phyloP scores from a whole-genome alignment of 2,113 vertebrate genomes.

The Prinia subflava region DNA sequence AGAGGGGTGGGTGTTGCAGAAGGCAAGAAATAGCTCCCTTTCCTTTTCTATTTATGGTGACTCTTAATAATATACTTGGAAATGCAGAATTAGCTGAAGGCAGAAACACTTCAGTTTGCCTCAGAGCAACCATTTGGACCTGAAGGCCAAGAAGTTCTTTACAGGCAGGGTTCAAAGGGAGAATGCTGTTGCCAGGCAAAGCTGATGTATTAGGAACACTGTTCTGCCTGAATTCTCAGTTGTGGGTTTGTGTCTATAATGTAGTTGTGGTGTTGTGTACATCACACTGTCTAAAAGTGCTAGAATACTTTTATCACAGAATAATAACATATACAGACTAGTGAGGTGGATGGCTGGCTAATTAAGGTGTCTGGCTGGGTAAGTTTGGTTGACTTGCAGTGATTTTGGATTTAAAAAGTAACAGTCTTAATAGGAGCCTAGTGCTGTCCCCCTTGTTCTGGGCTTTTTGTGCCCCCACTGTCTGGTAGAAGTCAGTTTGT shows the following conservation, averaged over 20 bases:
- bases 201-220: not conserved
- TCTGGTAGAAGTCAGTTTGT: not conserved
- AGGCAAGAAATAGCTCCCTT: not conserved
- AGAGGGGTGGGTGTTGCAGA: not conserved
- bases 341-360: not conserved
- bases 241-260: not conserved
- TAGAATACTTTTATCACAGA: not conserved
- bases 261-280: not conserved
- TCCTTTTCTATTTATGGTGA: not conserved
- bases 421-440: not conserved
- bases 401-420: not conserved
- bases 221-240: not conserved
- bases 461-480: not conserved
- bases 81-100: not conserved
- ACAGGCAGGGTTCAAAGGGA: not conserved
- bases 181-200: not conserved
- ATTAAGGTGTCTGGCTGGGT: too few relatives aligned
- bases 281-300: not conserved
- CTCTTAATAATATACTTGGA: not conserved
- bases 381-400: not conserved
- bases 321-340: not conserved
- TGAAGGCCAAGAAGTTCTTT: not conserved
- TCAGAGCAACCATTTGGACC: not conserved
- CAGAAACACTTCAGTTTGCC: not conserved
- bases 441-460: not conserved